Base-by-base conservation (phyloP, 2,797 vertebrate species). In the Tangara arthus region DNA sequence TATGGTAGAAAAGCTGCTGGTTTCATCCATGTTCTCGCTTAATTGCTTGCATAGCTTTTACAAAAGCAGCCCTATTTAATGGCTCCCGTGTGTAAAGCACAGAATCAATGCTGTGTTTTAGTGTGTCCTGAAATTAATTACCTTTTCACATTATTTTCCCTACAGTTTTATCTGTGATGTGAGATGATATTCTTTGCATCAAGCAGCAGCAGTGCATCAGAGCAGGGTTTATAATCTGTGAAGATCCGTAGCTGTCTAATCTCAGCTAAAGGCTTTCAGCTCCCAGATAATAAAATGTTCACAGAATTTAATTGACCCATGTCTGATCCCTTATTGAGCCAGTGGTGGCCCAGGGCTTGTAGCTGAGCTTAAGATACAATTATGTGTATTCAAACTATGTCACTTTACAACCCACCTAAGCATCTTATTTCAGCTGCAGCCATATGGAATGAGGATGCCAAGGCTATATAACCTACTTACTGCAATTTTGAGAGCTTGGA, bases 401-500 rank as follows among this genome's bases (percentile, higher is more conserved):
- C 64, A 75, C 86, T 96, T 96, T 93, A 82, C 73, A 95, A 87
- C 90, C 76, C 90, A 84, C 89, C 53, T 68, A 96, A 97, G 93
- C 79, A 94, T 92, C 90, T 97, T 96, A 96, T 94, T 97, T 97
- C 41, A 18, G 87, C 93, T 93, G 85, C 70, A 95, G 82, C 90
- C 97, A 96, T 97, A 97, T 97, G 97, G 96, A 97, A 95, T 90
- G 95, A 88, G 90, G 92, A 97, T 97, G 75, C 86, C 59, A 85
- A 95, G 44, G 70, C 91, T 87, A 49, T 88, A 87, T 81, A 95
- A 80, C 77, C 70, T 91, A 94, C 86, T 97, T 96, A 94, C 90
- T 96, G 96, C 85, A 95, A 95, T 96, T 97, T 71, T 96, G 94
- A 97, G 92, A 94, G 89, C 82, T 97, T 55, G 24, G 84, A 96